Evolutionary conservation across 2,888 invertebrate genomes (phyloP), one percentile per base, ranked within the genome.

Genomic region (Eudemis profundana): DNA sequence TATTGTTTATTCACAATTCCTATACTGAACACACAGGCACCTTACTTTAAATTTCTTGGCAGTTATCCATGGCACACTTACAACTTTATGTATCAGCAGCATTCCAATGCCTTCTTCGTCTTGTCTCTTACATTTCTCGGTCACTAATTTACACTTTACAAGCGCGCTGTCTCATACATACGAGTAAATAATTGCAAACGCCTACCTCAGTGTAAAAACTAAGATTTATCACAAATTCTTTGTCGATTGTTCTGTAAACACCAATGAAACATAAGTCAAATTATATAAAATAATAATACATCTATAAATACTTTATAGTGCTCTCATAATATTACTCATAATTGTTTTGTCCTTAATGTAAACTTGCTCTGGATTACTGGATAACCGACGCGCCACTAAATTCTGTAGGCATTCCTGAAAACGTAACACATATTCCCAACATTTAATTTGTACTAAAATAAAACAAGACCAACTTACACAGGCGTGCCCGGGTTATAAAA

Each of bases 11-110:
- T 72, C 51, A 62, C 44, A 67, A 64, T 72, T 65, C 72, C 69
- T 61, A 61, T 60, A 36, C 80, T 90, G 90, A 90, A 91, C 90
- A 90, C 91, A 85, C 87, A 89, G 90, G 90, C 90, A 86, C 86
- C 87, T 89, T 86, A 86, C 77, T 79, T 82, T 78, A 79, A 74
- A 79, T 82, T 75, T 82, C 81, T 87, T 87, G 90, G 87, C 89
- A 86, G 85, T 84, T 74, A 78, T 77, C 78, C 79, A 90, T 90
- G 90, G 90, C 90, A 90, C 90, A 77, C 79, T 72, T 70, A 72
- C 68, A 57, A 40, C 50, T 63, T 61, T 66, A 57, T 33, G 51
- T 69, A 59, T 53, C 59, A 36, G 33, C 33, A 50, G 57, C n/a
- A 29, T 59, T 64, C 50, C 17, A 47, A 60, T 60, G 46, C 60